Percentiles rank a stretch among this genome's conserved stretches.
Conservation (phyloP, 2,113 vertebrate genomes). For the Sturnus vulgaris region DNA sequence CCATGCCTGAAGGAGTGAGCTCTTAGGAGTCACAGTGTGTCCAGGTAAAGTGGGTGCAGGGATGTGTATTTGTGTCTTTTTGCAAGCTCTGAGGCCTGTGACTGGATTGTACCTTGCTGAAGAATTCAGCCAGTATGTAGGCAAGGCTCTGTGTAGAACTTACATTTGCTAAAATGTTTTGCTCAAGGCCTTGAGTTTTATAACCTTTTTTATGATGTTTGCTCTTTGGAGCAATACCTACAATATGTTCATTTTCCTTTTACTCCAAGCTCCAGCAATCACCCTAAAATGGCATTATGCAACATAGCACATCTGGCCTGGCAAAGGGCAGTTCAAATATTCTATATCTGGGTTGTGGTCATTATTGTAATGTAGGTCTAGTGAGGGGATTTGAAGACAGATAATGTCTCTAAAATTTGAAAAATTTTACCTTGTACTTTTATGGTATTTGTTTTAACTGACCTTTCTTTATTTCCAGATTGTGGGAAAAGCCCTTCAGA, state of each 20-base stretch:
- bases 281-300: slow-evolving; percentile 35
- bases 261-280: slow-evolving; percentile 20
- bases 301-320: slow-evolving; percentile 42
- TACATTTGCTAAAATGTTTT: background rate
- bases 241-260: slow-evolving; percentile 14
- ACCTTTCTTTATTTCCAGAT: background rate
- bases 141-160: background rate
- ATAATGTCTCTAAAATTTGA: background rate
- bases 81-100: background rate
- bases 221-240: slow-evolving; percentile 22
- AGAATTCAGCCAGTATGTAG: background rate
- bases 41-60: background rate
- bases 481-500: background rate
- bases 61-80: background rate
- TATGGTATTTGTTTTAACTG: background rate
- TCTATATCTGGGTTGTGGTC: background rate
- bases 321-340: slow-evolving; percentile 25
- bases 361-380: slow-evolving; percentile 39
- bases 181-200: slow-evolving; percentile 38
- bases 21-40: background rate
- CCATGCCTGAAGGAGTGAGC: slow-evolving; percentile 12
- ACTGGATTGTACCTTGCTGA: background rate
- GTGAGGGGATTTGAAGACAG: background rate
- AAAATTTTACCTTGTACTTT: background rate
- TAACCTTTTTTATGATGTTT: background rate